Evolutionary conservation across 2,888 invertebrate species (phyloP).

Genomic region (Stramonita haemastoma): DNA sequence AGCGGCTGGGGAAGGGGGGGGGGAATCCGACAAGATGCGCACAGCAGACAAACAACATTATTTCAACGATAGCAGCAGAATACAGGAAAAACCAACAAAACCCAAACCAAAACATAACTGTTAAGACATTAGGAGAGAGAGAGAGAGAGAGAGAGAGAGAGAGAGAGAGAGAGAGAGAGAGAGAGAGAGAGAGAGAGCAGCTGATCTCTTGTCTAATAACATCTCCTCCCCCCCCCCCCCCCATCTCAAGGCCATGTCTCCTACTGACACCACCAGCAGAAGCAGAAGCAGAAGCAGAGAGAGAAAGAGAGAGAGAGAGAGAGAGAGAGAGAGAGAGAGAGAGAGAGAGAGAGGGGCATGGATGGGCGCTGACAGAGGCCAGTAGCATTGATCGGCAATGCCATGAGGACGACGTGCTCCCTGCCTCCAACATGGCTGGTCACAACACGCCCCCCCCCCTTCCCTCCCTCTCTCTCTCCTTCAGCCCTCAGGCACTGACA

Average conservation of each 20-base stretch:
- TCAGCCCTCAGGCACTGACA: not conserved
- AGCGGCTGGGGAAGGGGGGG: too few relatives aligned
- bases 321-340: not conserved
- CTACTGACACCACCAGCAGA: too few relatives aligned
- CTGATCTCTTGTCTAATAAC: too few relatives aligned
- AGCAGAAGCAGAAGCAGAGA: not conserved
- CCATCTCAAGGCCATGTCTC: too few relatives aligned
- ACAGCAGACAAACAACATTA: not conserved
- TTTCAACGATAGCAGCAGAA: not conserved
- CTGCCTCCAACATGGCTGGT: not conserved
- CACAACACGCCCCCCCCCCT: not conserved
- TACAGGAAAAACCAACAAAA: not conserved
- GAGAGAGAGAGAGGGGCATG: not conserved
- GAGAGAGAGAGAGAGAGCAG: conserved; percentile 1
- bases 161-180: not conserved
- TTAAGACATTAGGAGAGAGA: not conserved
- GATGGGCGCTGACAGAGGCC: too few relatives aligned
- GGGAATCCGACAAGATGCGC: conserved; percentile 1
- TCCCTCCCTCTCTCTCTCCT: too few relatives aligned
- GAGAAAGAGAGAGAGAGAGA: not conserved
- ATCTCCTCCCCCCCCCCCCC: too few relatives aligned
- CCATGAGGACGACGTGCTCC: too few relatives aligned
- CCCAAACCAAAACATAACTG: not conserved
- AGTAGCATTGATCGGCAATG: too few relatives aligned
- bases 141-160: conserved; percentile 11